Base-by-base conservation (phyloP, 2,797 vertebrate species). In the Cichlasoma orientale region DNA sequence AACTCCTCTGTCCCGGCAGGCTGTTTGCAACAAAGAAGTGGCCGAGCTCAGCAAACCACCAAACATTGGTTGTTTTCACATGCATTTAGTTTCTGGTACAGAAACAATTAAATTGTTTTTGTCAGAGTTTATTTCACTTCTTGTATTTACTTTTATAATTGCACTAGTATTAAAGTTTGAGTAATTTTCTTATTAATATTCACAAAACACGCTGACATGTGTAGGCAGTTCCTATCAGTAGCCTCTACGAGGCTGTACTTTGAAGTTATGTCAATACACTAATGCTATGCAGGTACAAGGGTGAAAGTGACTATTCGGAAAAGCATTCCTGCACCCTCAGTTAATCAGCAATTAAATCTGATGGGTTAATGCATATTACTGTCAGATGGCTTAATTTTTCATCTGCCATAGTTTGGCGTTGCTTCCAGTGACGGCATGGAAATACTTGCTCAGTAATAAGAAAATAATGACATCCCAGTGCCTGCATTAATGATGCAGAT, bases 351-450 rank as follows among this genome's bases (percentile, higher is more conserved):
- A 66, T 47, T 44, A 66, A 66, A 66, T 66, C 3, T 1, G 9
- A 27, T 66, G 19, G 61, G 44, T 33, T 47, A 47, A 16, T 66
- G 61, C 25, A 47, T 27, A 2, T 23, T 27, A 47, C 0, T 27
- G 16, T 27, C 0, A 12, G 44, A 47, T 66, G 5, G 13, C 16
- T 19, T 66, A 12, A 7, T 47, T 47, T 27, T 47, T 41, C 18
- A 12, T 66, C 38, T 27, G 25, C 59, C 0, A 0, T 5, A 27
- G 5, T 23, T 4, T 7, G 16, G 23, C 2, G 11, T 66, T 44
- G 6, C 9, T 47, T 66, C 44, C 61, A 66, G 3, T 66, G 23
- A 66, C 4, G 5, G 44, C 23, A 25, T 66, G 0, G 3, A 47
- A 23, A 66, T 66, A 27, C 23, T 47, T 66, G 44, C 38, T 27